phyloP scores from a whole-genome alignment of 2,797 vertebrate genomes.

The Moxostoma hubbsi region DNA sequence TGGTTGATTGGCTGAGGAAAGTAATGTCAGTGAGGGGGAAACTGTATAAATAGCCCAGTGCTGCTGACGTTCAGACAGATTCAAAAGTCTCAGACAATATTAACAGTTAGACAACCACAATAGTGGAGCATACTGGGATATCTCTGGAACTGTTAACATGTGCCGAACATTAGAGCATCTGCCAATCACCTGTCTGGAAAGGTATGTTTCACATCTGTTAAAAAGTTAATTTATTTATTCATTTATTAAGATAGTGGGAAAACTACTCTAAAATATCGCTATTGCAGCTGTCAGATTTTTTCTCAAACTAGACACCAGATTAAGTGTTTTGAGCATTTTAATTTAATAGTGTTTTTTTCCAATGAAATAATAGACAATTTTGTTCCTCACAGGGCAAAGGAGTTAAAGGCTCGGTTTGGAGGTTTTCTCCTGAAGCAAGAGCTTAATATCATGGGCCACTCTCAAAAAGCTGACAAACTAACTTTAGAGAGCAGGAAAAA shows the following conservation, averaged over 20 bases:
- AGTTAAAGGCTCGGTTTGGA: constrained; percentile 87
- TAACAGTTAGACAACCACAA: background rate
- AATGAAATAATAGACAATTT: background rate
- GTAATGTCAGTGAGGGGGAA: constrained; percentile 68
- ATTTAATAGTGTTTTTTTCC: background rate
- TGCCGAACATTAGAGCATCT: constrained; percentile 84
- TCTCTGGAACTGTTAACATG: constrained; percentile 75
- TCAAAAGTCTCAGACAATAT: constrained; percentile 24
- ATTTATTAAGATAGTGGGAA: background rate
- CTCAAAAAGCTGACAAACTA: constrained; percentile 70
- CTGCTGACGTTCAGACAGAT: constrained; percentile 42
- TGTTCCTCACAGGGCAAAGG: constrained; percentile 84
- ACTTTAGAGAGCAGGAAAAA: constrained; percentile 82
- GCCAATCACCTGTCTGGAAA: constrained; percentile 86
- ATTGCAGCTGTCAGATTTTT: too few species aligned
- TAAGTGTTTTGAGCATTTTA: background rate
- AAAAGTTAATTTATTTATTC: background rate
- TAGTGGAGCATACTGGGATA: constrained; percentile 49
- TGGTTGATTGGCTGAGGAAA: constrained; percentile 66
- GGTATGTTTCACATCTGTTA: constrained; percentile 73
- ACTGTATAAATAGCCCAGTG: constrained; percentile 67
- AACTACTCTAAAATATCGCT: too few species aligned
- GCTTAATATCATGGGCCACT: constrained; percentile 62
- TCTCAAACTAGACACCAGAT: background rate
- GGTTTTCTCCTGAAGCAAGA: constrained; percentile 88